These are phyloP conservation scores for Hemibates koningsi DNA, from an alignment of 2,113 vertebrate genomes.

Conservation along the genomic window DNA sequence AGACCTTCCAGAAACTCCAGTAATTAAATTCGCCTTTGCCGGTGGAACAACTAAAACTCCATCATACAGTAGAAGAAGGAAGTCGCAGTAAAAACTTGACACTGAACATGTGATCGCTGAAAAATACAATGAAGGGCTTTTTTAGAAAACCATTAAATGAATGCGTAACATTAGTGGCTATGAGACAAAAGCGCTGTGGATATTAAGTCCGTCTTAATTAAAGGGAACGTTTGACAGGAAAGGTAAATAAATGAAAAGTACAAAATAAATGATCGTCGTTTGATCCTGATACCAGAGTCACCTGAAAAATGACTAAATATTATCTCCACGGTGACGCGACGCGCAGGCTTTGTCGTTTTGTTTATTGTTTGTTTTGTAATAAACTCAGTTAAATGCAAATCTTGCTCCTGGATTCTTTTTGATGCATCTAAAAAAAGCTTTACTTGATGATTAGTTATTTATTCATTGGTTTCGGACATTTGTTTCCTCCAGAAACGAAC, in stretches of 20 bases:
- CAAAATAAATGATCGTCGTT: background rate
- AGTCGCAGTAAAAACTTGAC: background rate
- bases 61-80: background rate
- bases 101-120: background rate
- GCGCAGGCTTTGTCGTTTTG: accelerated
- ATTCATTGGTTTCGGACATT: accelerated
- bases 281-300: background rate
- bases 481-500: background rate
- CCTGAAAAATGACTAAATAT: background rate
- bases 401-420: background rate
- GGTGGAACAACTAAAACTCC: background rate
- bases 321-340: accelerated
- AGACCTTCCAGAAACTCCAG: background rate
- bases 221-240: accelerated
- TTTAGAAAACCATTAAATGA: accelerated
- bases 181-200: accelerated
- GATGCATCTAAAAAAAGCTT: background rate
- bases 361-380: background rate
- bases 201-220: background rate
- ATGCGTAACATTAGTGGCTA: background rate
- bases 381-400: background rate
- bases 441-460: background rate
- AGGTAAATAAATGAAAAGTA: background rate
- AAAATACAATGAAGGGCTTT: background rate
- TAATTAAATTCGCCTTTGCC: accelerated